Evolutionary conservation across 2,888 invertebrate species (phyloP).

Genomic region (Trypoxylon attenuatum): DNA sequence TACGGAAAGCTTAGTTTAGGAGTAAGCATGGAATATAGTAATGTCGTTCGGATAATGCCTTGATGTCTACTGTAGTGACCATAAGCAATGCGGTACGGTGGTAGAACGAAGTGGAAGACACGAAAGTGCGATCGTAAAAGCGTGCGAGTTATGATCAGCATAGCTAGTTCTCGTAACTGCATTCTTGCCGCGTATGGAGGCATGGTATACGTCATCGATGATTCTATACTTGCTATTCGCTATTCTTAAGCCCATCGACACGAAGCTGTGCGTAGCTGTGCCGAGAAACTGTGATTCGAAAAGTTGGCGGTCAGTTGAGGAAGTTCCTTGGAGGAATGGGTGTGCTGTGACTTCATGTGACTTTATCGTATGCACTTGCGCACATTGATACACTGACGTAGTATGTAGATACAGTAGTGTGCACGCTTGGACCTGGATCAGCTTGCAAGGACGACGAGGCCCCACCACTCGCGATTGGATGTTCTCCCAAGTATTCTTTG

Average conservation of each 20-base stretch:
- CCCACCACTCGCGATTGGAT: slow-evolving; percentile 40
- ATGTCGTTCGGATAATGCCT: slow-evolving; percentile 24
- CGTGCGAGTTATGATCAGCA: slow-evolving; percentile 25
- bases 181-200: slow-evolving; percentile 25
- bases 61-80: slow-evolving; percentile 2
- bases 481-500: slow-evolving; percentile 56
- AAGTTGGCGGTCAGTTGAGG: neutral
- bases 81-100: slow-evolving; percentile 5
- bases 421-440: slow-evolving; percentile 20
- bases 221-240: slow-evolving; percentile 8
- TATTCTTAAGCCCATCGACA: neutral
- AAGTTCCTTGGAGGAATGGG: neutral
- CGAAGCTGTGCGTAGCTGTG: neutral
- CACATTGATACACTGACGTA: neutral
- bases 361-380: slow-evolving; percentile 14
- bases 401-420: slow-evolving; percentile 2
- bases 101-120: slow-evolving; percentile 1
- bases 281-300: neutral
- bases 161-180: slow-evolving; percentile 29
- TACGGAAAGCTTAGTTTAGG: no score
- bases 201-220: slow-evolving; percentile 30
- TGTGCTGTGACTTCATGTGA: no score
- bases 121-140: slow-evolving; percentile 29
- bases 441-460: slow-evolving; percentile 52
- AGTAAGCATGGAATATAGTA: neutral